A percentile compares a stretch with the other conserved stretches of the same genome.
Conservation (phyloP, 2,113 vertebrate species). For the Catharus fuscescens region DNA sequence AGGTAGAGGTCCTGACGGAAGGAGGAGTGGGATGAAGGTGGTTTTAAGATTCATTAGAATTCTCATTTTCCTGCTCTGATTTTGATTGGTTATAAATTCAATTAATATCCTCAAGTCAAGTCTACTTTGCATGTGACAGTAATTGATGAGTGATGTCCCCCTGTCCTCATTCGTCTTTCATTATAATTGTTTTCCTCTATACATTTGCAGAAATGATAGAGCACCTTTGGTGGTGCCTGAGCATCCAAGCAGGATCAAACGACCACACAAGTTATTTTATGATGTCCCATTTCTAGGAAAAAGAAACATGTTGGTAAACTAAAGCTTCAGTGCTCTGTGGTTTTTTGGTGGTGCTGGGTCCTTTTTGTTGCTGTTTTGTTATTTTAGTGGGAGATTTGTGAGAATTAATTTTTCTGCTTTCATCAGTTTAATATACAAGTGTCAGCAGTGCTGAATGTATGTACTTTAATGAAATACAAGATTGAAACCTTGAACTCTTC, state of each 20-base stretch:
- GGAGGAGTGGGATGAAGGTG: neutral
- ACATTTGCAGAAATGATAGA: neutral
- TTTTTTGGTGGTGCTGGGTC: neutral
- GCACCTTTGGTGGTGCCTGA: neutral
- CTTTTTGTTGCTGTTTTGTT: neutral
- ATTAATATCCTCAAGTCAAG: neutral
- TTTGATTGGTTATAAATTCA: neutral
- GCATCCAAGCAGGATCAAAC: neutral
- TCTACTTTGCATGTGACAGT: neutral
- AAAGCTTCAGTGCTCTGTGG: neutral
- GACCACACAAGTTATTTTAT: neutral
- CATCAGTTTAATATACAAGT: neutral
- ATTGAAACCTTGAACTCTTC: neutral
- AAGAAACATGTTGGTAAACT: neutral
- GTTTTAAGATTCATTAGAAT: neutral
- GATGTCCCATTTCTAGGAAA: neutral
- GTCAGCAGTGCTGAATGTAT: neutral
- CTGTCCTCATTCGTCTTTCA: neutral
- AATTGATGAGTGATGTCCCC: neutral
- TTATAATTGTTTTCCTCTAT: neutral
- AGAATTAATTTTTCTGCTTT: neutral
- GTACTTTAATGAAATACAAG: neutral
- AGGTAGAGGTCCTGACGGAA: neutral
- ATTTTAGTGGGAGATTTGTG: neutral
- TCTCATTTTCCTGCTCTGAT: neutral